Conservation (phyloP, 2,797 vertebrate species). For the Nannoperca obscura region DNA sequence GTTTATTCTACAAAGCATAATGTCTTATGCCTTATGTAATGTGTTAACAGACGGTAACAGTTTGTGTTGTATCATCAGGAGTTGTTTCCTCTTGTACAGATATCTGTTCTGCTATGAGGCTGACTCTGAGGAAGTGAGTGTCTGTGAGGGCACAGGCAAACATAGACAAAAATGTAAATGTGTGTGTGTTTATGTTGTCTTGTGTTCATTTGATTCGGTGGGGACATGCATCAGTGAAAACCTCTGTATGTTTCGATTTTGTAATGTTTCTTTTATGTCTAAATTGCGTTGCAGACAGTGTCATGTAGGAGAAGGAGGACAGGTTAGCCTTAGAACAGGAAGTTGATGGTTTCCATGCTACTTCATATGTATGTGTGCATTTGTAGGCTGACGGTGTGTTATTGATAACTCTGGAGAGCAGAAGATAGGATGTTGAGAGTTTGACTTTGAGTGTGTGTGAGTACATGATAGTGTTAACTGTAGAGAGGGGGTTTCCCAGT, state of each 20-base stretch:
- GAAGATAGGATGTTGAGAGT: conserved; percentile 25
- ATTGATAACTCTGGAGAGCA: conserved; percentile 10
- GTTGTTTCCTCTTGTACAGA: conserved; percentile 65
- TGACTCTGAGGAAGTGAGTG: conserved; percentile 63
- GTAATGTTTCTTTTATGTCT: neutral
- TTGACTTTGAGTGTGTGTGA: conserved; percentile 16
- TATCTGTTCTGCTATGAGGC: conserved; percentile 70
- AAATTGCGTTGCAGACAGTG: neutral
- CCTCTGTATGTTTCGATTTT: neutral
- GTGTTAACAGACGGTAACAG: neutral
- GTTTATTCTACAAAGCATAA: neutral
- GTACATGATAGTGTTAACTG: conserved; percentile 3
- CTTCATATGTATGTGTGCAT: neutral
- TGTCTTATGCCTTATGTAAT: neutral
- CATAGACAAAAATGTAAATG: neutral
- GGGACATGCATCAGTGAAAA: neutral
- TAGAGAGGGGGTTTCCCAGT: neutral
- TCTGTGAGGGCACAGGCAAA: neutral
- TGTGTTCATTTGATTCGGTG: neutral
- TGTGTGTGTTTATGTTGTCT: neutral
- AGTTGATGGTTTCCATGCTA: conserved; percentile 21
- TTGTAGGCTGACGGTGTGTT: neutral
- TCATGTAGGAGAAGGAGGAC: neutral
- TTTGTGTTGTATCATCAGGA: conserved; percentile 55
- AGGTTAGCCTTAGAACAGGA: conserved; percentile 30